A percentile compares a stretch with the other conserved stretches of the same genome.
These are phyloP conservation scores for Meda fulgida DNA, from an alignment of 2,797 vertebrate genomes.

Conservation along the genomic window DNA sequence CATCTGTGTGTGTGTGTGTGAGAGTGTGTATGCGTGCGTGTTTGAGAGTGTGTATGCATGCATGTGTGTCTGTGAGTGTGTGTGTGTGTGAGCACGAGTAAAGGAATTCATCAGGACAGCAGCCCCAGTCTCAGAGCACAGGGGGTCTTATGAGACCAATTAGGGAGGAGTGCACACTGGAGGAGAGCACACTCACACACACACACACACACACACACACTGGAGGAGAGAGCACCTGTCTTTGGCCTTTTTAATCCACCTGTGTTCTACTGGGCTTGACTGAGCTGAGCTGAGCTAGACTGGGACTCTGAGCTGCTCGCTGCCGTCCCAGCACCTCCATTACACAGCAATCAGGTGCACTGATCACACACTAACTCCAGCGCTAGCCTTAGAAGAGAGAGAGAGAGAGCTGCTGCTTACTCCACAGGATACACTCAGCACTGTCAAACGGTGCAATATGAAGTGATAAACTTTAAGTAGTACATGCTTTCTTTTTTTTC, in stretches of 20 bases:
- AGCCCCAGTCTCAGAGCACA: slow-evolving; percentile 60
- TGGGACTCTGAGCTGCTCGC: slow-evolving; percentile 43
- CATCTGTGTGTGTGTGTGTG: too few species aligned
- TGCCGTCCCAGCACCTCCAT: slow-evolving; percentile 23
- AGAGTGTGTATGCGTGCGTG: too few species aligned
- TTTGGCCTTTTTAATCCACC: slow-evolving; percentile 77
- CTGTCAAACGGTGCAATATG: not conserved
- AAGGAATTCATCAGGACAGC: slow-evolving; percentile 58
- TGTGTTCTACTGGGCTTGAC: slow-evolving; percentile 56
- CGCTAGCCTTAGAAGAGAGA: not conserved
- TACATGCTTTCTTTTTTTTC: not conserved
- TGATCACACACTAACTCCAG: slow-evolving; percentile 30
- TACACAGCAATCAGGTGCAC: slow-evolving; percentile 43
- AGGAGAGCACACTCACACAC: slow-evolving; percentile 60
- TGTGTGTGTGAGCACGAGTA: slow-evolving; percentile 44
- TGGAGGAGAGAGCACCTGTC: slow-evolving; percentile 70
- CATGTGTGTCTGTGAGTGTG: not conserved
- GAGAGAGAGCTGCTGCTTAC: not conserved
- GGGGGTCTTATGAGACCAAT: slow-evolving; percentile 80
- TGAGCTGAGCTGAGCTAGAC: slow-evolving; percentile 44
- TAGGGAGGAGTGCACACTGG: slow-evolving; percentile 77
- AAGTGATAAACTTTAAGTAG: not conserved
- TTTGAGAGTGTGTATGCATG: too few species aligned
- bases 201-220: slow-evolving; percentile 44
- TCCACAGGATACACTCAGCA: not conserved